phyloP scores from a whole-genome alignment of 2,797 vertebrate genomes.

The Gobionotothen gibberifrons region DNA sequence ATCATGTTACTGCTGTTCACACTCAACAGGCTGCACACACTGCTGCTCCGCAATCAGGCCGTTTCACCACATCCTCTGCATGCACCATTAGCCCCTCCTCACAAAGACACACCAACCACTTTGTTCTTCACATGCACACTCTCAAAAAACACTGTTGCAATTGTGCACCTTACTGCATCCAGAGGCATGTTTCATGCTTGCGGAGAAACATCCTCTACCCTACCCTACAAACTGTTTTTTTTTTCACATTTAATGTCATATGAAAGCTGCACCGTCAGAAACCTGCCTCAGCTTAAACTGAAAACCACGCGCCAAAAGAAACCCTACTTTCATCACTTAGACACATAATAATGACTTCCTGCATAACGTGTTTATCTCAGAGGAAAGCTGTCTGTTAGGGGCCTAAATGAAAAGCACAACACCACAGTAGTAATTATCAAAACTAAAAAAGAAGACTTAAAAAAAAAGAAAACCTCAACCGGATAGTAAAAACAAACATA shows the following conservation, averaged over 20 bases:
- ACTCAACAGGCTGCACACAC: slow-evolving; percentile 40
- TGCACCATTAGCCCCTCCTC: slow-evolving; percentile 29
- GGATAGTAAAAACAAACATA: slow-evolving; percentile 56
- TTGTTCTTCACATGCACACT: slow-evolving; percentile 26
- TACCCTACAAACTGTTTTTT: slow-evolving; percentile 7
- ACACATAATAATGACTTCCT: slow-evolving; percentile 56
- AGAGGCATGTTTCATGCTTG: slow-evolving; percentile 4
- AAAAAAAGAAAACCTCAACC: slow-evolving; percentile 9
- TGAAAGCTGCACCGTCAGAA: slow-evolving; percentile 16
- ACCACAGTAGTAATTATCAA: slow-evolving; percentile 16
- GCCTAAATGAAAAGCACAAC: slow-evolving; percentile 17
- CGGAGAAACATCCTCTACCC: slow-evolving; percentile 6
- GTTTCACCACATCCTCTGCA: slow-evolving; percentile 72
- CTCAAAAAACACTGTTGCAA: slow-evolving; percentile 32
- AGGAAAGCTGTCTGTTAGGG: slow-evolving; percentile 6
- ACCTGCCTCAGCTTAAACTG: slow-evolving; percentile 15
- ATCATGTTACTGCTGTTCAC: slow-evolving; percentile 52
- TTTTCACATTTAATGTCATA: neutral
- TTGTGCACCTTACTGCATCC: neutral
- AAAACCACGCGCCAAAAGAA: slow-evolving; percentile 47
- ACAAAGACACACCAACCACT: slow-evolving; percentile 24
- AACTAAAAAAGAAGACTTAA: slow-evolving; percentile 14
- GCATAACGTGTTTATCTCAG: slow-evolving; percentile 29
- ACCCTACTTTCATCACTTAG: slow-evolving; percentile 18
- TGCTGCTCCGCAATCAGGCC: slow-evolving; percentile 51